Evolutionary conservation across 2,797 vertebrate species (phyloP).

Genomic region (Cyprinella venusta): DNA sequence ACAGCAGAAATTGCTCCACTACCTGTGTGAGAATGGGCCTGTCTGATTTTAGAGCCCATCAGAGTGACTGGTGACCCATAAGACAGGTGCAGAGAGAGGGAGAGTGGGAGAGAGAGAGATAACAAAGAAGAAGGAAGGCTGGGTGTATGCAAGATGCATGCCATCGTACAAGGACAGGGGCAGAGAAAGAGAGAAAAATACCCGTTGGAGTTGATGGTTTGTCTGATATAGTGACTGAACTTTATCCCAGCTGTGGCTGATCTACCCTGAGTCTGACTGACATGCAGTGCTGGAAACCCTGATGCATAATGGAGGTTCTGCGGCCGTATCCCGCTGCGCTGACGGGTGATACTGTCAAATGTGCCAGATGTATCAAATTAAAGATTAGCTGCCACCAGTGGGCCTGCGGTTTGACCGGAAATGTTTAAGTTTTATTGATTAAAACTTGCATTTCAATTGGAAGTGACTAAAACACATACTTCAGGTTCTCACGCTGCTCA

Average conservation of each 20-base stretch:
- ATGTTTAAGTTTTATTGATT: slow-evolving; percentile 30
- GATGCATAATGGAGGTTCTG: slow-evolving; percentile 13
- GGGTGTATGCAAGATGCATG: neutral
- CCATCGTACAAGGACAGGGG: neutral
- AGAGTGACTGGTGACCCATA: slow-evolving; percentile 45
- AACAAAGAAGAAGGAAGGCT: neutral
- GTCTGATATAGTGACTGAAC: slow-evolving; percentile 35
- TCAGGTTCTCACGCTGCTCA: slow-evolving; percentile 1
- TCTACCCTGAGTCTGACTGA: slow-evolving; percentile 11
- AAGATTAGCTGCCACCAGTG: slow-evolving; percentile 7
- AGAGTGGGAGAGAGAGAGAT: slow-evolving; percentile 9
- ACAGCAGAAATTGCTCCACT: neutral
- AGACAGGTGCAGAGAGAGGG: slow-evolving; percentile 30
- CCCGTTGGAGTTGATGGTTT: slow-evolving; percentile 9
- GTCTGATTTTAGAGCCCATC: slow-evolving; percentile 52
- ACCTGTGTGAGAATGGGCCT: slow-evolving; percentile 13
- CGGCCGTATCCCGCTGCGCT: neutral
- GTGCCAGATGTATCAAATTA: slow-evolving; percentile 30
- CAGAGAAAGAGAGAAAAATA: neutral
- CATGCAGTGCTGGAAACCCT: neutral
- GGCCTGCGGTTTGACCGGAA: slow-evolving; percentile 16
- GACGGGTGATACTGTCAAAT: slow-evolving; percentile 8
- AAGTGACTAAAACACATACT: neutral
- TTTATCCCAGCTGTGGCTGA: slow-evolving; percentile 11
- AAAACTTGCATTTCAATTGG: slow-evolving; percentile 15